Percentiles rank a stretch among this genome's conserved stretches.
phyloP scores from a whole-genome alignment of 2,888 invertebrate genomes.

The Trissonchulus sp. region DNA sequence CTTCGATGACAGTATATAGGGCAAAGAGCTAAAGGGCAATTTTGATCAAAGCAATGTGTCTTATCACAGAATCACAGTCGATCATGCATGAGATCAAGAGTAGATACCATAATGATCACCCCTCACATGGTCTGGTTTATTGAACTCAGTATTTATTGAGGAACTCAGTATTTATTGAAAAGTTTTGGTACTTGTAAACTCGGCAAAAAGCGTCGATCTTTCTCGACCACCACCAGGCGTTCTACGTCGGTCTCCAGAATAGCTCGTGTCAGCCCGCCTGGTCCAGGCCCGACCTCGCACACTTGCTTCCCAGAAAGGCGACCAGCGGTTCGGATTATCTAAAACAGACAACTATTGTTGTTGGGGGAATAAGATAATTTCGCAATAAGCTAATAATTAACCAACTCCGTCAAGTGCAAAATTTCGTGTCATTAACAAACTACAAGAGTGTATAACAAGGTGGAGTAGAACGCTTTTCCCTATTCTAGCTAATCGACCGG shows the following conservation, averaged over 20 bases:
- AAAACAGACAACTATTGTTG: no score
- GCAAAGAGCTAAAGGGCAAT: no score
- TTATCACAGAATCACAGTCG: no score
- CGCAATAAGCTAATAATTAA: no score
- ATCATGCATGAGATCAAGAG: background rate
- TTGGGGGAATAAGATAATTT: no score
- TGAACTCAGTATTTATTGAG: background rate
- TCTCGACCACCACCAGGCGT: slow-evolving; percentile 81
- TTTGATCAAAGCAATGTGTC: no score
- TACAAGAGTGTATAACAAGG: no score
- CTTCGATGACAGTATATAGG: no score
- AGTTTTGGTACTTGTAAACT: slow-evolving; percentile 63
- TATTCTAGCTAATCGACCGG: no score
- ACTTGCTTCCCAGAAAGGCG: slow-evolving; percentile 42
- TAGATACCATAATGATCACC: background rate
- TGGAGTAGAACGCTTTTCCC: no score
- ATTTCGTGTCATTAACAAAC: no score
- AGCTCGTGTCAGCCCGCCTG: slow-evolving; percentile 89
- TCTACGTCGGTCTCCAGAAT: slow-evolving; percentile 70
- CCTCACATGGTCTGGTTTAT: background rate
- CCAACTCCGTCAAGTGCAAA: no score
- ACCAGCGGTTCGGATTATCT: slow-evolving; percentile 28
- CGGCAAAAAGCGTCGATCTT: slow-evolving; percentile 81
- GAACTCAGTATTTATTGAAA: background rate
- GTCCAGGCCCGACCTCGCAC: slow-evolving; percentile 90